Percentiles rank a stretch among this genome's conserved stretches.
Evolutionary conservation across 92 coral and sea anemone genomes (phyloP).

Genomic region (Blastomussa wellsi): DNA sequence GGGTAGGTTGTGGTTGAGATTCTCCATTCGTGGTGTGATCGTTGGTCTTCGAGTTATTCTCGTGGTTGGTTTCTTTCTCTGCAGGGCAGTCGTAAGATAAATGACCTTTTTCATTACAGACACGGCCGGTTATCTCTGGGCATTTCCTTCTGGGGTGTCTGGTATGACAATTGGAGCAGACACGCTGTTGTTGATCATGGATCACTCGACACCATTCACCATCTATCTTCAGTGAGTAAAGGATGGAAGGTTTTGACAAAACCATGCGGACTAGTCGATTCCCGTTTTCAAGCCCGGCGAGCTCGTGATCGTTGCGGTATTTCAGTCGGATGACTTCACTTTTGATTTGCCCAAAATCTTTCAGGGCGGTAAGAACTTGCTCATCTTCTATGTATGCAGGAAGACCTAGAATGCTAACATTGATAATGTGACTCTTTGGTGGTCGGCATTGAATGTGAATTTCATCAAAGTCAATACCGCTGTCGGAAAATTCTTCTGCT

Average conservation of each 20-base stretch:
- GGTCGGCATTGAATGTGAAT: too few species aligned
- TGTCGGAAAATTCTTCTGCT: too few species aligned
- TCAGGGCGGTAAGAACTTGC: too few species aligned
- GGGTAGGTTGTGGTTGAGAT: background rate
- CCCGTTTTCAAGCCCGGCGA: conserved; percentile 40
- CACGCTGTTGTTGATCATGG: background rate
- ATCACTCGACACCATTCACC: conserved; percentile 18
- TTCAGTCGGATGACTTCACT: conserved; percentile 17
- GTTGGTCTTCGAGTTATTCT: background rate
- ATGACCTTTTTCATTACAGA: background rate
- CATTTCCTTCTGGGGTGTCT: background rate
- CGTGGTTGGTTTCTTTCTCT: too few species aligned
- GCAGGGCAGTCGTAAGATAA: background rate
- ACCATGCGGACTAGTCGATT: conserved; percentile 41
- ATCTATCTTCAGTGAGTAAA: background rate
- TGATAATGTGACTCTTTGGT: too few species aligned
- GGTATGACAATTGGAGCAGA: background rate
- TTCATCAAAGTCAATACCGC: too few species aligned
- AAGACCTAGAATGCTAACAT: too few species aligned
- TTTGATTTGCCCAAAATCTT: conserved; percentile 7
- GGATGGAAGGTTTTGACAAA: background rate
- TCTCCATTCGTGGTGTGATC: background rate
- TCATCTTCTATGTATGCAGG: too few species aligned
- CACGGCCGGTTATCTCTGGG: background rate
- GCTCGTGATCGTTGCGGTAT: conserved; percentile 32